These are phyloP conservation scores for Pammene fasciana DNA, from an alignment of 2,888 invertebrate species.

Conservation along the genomic window DNA sequence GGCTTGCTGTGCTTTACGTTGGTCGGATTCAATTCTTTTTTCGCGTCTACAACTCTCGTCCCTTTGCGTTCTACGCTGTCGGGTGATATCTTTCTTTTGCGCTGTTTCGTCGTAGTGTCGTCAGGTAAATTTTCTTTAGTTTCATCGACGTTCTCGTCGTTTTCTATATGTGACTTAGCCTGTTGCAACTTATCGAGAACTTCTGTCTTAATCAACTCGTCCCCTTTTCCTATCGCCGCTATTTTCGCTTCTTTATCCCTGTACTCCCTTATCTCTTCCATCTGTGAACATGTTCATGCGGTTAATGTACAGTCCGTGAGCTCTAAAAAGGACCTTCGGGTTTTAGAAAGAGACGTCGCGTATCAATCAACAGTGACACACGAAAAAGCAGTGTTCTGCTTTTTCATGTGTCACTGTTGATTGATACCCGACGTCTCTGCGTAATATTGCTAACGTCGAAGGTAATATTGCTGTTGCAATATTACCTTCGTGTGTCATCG, in stretches of 20 bases:
- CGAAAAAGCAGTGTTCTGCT: too few relatives aligned
- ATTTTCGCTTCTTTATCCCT: slow-evolving; percentile 70
- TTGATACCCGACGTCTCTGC: too few relatives aligned
- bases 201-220: slow-evolving; percentile 64
- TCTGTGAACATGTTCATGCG: slow-evolving; percentile 52
- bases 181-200: slow-evolving; percentile 62
- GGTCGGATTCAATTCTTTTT: slow-evolving; percentile 42
- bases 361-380: too few relatives aligned
- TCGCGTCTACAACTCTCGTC: slow-evolving; percentile 35
- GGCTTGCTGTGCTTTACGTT: slow-evolving; percentile 46
- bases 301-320: too few relatives aligned
- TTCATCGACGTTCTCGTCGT: slow-evolving; percentile 46
- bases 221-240: slow-evolving; percentile 61
- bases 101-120: slow-evolving; percentile 48
- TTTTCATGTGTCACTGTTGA: too few relatives aligned
- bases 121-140: slow-evolving; percentile 32
- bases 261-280: slow-evolving; percentile 64
- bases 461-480: too few relatives aligned
- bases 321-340: too few relatives aligned
- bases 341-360: too few relatives aligned
- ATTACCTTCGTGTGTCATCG: too few relatives aligned
- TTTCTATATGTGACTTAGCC: slow-evolving; percentile 53
- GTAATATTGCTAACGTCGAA: too few relatives aligned
- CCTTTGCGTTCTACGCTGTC: slow-evolving; percentile 49
- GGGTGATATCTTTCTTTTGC: slow-evolving; percentile 58